Percentiles rank a stretch among this genome's conserved stretches.
These are phyloP conservation scores for Papilio glaucus DNA, from an alignment of 1,140 invertebrate species.

Conservation along the genomic window DNA sequence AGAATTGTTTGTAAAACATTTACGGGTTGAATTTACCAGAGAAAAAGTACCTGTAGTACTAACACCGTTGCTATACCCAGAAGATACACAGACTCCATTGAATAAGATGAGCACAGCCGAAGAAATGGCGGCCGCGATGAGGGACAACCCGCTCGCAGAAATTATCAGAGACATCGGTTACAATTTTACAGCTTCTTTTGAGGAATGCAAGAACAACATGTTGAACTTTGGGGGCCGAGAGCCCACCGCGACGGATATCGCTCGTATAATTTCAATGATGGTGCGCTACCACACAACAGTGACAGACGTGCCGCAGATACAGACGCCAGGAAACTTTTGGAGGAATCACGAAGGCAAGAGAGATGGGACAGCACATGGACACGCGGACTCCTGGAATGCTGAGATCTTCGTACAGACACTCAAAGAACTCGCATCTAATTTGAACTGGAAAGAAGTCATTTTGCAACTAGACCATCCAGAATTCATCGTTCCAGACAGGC, in stretches of 20 bases:
- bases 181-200: slow-evolving; percentile 92
- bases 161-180: slow-evolving; percentile 96
- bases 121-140: slow-evolving; percentile 85
- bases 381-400: slow-evolving; percentile 91
- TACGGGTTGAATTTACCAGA: slow-evolving; percentile 93
- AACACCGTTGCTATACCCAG: slow-evolving; percentile 93
- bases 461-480: slow-evolving; percentile 94
- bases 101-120: slow-evolving; percentile 82
- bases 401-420: slow-evolving; percentile 95
- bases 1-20: slow-evolving; percentile 90
- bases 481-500: slow-evolving; percentile 94
- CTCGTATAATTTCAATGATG: slow-evolving; percentile 94
- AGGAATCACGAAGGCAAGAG: slow-evolving; percentile 82
- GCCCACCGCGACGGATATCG: slow-evolving; percentile 91
- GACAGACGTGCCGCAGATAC: slow-evolving; percentile 86
- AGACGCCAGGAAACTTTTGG: slow-evolving; percentile 86
- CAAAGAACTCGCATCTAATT: slow-evolving; percentile 93
- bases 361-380: slow-evolving; percentile 59
- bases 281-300: slow-evolving; percentile 90
- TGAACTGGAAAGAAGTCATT: slow-evolving; percentile 97
- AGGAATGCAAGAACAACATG: slow-evolving; percentile 94
- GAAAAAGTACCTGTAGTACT: slow-evolving; percentile 94
- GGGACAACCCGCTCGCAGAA: slow-evolving; percentile 90
- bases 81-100: slow-evolving; percentile 88
- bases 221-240: slow-evolving; percentile 90